Conservation (phyloP, 2,888 invertebrate genomes). For the Resseliella maxima region DNA sequence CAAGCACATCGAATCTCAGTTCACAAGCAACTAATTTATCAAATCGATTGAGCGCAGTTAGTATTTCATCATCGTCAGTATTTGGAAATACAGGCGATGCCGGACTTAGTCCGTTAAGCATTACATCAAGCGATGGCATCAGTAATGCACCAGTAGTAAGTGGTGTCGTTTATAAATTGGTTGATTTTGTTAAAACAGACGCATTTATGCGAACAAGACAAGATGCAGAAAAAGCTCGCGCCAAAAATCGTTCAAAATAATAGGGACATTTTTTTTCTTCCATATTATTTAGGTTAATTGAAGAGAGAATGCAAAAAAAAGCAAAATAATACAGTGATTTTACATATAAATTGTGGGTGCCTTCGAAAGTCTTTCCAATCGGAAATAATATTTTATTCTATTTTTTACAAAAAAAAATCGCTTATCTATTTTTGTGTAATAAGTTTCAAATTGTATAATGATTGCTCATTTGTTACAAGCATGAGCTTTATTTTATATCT, state of each 20-base stretch:
- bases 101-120: constrained; percentile 63
- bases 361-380: too few species aligned
- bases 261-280: not conserved
- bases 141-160: constrained; percentile 66
- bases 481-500: too few species aligned
- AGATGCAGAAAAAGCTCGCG: constrained; percentile 78
- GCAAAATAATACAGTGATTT: not conserved
- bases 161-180: constrained; percentile 85
- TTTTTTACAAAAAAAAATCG: too few species aligned
- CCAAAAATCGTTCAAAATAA: constrained; percentile 58
- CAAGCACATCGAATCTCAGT: constrained; percentile 57
- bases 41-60: not conserved
- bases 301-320: not conserved
- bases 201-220: constrained; percentile 89
- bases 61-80: constrained; percentile 40
- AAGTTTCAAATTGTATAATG: too few species aligned
- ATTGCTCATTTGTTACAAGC: too few species aligned
- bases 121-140: constrained; percentile 62
- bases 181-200: constrained; percentile 93
- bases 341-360: too few species aligned
- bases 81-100: constrained; percentile 59
- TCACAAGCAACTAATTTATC: constrained; percentile 6
- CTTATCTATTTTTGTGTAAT: too few species aligned
- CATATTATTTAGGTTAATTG: not conserved
- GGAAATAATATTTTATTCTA: too few species aligned